Evolutionary conservation across 2,113 vertebrate species (phyloP), one percentile per base, ranked within the genome.

Genomic region (Patagioenas fasciata): DNA sequence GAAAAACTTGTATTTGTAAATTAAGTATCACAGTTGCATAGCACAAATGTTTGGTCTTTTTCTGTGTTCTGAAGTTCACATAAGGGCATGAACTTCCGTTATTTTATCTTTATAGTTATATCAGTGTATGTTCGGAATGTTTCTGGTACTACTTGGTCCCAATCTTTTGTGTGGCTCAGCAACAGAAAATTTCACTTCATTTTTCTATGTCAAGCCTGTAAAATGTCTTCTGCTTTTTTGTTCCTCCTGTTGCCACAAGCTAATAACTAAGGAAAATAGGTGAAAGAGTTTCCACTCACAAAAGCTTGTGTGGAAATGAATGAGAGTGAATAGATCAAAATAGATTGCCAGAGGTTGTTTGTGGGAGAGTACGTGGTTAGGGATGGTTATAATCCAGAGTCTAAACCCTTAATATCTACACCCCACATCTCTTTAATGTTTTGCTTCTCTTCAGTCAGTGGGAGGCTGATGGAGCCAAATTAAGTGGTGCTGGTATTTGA

Each of bases 221-320:
- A 92, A 92, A 78, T 94, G 48, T 51, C 36, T 79, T 93, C 50
- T 84, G 48, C 28, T 62, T 93, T n/a, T 70, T 89, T 80, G 34
- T 81, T 91, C 48, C 31, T 91, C 5, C 34, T 92, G 34, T 60
- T 91, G 40, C 57, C 48, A 62, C 40, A 58, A 74, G 77, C 15
- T 83, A 54, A 60, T 80, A 88, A 86, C 15, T 71, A 57, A 74
- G 51, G 75, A 47, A 85, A 64, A 32, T 29, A 57, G 53, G 34
- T 69, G 48, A 72, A 86, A 80, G 48, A 58, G 32, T 87, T 91
- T 81, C 14, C 13, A 77, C 24, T 77, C 64, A 40, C 32, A 81
- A 60, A 78, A 75, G 57, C 57, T 75, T 81, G 9, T 69, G 57
- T 84, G 53, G 83, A 74, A 75, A 65, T 57, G 24, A 86, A 26